Evolutionary conservation across 2,797 vertebrate genomes (phyloP).

Genomic region (Brachyalestes nurse): DNA sequence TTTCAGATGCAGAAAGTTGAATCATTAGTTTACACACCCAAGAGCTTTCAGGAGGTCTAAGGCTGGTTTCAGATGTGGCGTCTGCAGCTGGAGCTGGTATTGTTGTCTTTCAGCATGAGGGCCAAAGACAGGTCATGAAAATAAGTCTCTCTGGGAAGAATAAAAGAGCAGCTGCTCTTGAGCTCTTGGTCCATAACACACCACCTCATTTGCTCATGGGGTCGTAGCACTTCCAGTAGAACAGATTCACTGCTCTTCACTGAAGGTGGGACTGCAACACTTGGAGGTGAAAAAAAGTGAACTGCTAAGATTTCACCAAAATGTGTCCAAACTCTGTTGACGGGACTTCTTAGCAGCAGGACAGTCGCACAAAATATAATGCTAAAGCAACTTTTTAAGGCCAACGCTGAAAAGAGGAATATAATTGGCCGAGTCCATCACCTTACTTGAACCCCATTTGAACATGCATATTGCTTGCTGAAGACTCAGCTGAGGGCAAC

Average conservation of each 20-base stretch:
- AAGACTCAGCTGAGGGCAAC: background rate
- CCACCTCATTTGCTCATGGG: background rate
- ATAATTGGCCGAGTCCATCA: background rate
- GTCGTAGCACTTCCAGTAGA: background rate
- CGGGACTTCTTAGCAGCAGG: background rate
- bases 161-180: background rate
- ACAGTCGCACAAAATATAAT: background rate
- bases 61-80: background rate
- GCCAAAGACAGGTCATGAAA: background rate
- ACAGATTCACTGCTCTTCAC: background rate
- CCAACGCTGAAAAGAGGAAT: background rate
- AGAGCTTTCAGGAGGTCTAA: background rate
- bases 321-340: background rate
- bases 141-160: background rate
- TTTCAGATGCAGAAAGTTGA: background rate
- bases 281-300: background rate
- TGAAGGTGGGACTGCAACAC: background rate
- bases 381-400: background rate
- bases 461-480: background rate
- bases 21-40: background rate
- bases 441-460: background rate
- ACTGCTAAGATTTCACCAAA: background rate
- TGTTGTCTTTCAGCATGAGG: background rate
- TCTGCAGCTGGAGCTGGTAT: background rate
- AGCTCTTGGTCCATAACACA: background rate